Evolutionary conservation across 2,113 vertebrate species (phyloP), one percentile per base, ranked within the genome.

Genomic region (Irena cyanogastra): DNA sequence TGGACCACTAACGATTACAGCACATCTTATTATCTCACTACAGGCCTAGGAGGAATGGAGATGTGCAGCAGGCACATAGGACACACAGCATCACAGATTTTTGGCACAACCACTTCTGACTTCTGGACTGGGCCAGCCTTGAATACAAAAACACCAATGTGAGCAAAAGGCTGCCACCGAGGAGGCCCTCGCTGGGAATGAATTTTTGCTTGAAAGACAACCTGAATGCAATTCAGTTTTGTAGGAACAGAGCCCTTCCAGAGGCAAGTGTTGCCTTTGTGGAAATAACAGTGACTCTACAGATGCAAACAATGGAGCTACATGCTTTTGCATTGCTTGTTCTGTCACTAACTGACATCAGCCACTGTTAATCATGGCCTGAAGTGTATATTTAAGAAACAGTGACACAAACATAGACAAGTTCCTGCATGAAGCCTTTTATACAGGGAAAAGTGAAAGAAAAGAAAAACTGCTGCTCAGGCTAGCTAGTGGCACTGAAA

Each of bases 331-430:
- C 94, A 72, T 82, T 89, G 94, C 94, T 93, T 92, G 60, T 90
- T 93, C 93, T 94, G 93, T 95, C 94, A 94, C 93, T 93, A 95
- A 92, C 93, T 97, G 96, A 93, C 93, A 94, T 79, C 90, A 93
- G 61, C 77, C 86, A 82, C 94, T 87, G 90, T 79, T 97, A 97
- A 92, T 82, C 94, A 76, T 39, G 33, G 72, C 27, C 69, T 95
- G 89, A 94, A 90, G 94, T 76, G 86, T 87, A 35, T 96, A 93
- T 92, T 92, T 94, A 89, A 95, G 90, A 93, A 95, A 93, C 83
- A 89, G 72, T 87, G 88, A 92, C 83, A 96, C n/a, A 95, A 95
- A 93, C 83, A 83, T 23, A 93, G 88, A 84, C 64, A 90, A 75
- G 80, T 96, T 93, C 64, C 90, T 91, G 90, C 88, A 50, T 16